These are phyloP conservation scores for Ectemnius cavifrons DNA, from an alignment of 2,888 invertebrate species.

Conservation along the genomic window DNA sequence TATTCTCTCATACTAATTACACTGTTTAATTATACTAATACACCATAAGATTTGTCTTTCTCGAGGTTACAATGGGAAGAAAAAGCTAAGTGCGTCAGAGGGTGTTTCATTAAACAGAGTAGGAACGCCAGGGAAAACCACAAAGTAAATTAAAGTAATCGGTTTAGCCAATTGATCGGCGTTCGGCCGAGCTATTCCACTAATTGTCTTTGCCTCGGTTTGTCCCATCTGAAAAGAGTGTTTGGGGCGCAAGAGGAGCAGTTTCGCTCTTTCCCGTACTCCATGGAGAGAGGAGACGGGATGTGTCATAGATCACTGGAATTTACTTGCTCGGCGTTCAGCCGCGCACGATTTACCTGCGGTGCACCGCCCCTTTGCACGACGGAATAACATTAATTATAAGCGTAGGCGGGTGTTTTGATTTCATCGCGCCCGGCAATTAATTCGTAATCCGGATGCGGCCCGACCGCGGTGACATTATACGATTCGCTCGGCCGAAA, in stretches of 20 bases:
- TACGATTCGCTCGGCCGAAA: slow-evolving; percentile 61
- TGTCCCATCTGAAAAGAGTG: not conserved
- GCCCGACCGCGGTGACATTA: slow-evolving; percentile 62
- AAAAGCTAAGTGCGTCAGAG: no score
- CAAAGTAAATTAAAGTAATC: slow-evolving; percentile 71
- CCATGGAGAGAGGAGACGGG: slow-evolving; percentile 29
- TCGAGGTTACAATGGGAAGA: no score
- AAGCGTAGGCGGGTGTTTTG: slow-evolving; percentile 62
- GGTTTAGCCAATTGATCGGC: slow-evolving; percentile 71
- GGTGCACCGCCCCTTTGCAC: slow-evolving; percentile 61
- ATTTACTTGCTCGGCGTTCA: slow-evolving; percentile 53
- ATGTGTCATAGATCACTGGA: slow-evolving; percentile 54
- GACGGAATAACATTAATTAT: slow-evolving; percentile 63
- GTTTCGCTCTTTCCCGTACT: slow-evolving; percentile 13
- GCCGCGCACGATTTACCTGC: slow-evolving; percentile 58
- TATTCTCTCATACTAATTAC: no score
- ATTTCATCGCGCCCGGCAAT: slow-evolving; percentile 62
- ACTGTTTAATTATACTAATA: no score
- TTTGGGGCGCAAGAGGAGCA: not conserved
- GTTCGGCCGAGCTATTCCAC: slow-evolving; percentile 68
- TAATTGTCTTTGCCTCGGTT: slow-evolving; percentile 66
- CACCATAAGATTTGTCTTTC: no score
- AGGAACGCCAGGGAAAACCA: slow-evolving; percentile 36
- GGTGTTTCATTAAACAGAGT: no score
- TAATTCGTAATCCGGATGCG: slow-evolving; percentile 64